Evolutionary conservation across 2,888 invertebrate species (phyloP), one percentile per base, ranked within the genome.

Genomic region (Blera fallax): DNA sequence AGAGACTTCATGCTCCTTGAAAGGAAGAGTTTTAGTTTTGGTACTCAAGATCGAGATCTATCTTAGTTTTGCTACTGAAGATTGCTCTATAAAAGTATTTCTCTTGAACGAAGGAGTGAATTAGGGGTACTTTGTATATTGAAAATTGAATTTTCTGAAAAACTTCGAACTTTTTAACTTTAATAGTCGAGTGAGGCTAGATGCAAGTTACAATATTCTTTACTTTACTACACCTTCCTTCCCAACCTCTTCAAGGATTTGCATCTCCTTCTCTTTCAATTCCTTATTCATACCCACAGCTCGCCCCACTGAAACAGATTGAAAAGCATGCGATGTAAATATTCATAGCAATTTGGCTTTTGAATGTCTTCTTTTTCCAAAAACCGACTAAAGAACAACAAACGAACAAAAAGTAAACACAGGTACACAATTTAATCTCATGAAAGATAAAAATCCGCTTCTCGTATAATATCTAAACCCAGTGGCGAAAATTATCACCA

Each of bases 401-500:
- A 29, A 7, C 0, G 62, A 40, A 18, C 3, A 14, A 37, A 40
- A 32, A 50, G 4, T n/a, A 60, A 7, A 27, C 48, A 18, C 16
- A 50, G 50, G 50, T 50, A 21, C 32, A 54, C 34, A 54, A 54
- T 56, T 21, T 65, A 54, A 74, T 37, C 48, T 67, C 58, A 58
- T 67, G 29, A 67, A 48, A 18, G 67, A 48, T 37, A 67, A 48
- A 76, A 67, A 58, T 48, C 65, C 37, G 1, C 50, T 48, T 16
- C 48, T 60, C 16, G 3, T 18, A 37, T 52, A 62, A 16, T 40
- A 45, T 34, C 54, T 43, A 14, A 37, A 43, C 16, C 10, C 40
- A 56, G 29, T 27, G 45, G 56, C 62, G 32, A 62, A 67, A 60
- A 79, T 79, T 79, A 70, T 70, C 69, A 64, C 56, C 73, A 52